Conservation (phyloP, 2,797 vertebrate species). For the Paramormyrops hopkinsi region DNA sequence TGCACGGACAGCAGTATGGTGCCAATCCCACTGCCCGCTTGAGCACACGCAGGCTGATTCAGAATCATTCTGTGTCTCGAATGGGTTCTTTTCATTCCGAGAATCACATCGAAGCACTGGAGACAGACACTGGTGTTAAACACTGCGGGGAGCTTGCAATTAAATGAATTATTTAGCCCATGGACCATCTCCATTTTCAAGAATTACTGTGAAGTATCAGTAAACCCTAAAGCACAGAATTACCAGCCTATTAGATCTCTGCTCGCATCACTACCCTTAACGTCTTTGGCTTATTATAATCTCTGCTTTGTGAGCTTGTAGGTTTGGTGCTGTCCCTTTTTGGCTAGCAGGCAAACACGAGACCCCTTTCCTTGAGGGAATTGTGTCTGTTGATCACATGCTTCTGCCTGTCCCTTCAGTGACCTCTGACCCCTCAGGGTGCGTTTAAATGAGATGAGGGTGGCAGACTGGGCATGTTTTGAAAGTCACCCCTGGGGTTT, state of each 20-base stretch:
- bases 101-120: not conserved
- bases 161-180: not conserved
- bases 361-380: not conserved
- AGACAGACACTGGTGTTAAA: not conserved
- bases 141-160: not conserved
- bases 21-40: not conserved
- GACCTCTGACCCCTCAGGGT: not conserved
- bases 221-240: not conserved
- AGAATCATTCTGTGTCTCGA: not conserved
- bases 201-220: not conserved
- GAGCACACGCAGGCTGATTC: not conserved
- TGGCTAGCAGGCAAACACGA: not conserved
- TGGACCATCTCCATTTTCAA: not conserved
- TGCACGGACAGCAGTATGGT: not conserved
- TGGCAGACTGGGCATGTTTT: not conserved
- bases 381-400: not conserved
- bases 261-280: not conserved
- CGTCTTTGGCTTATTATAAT: not conserved
- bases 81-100: not conserved
- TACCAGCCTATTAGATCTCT: not conserved
- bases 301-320: not conserved
- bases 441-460: not conserved
- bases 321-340: not conserved
- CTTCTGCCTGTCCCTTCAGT: not conserved
- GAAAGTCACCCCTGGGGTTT: not conserved